Evolutionary conservation across 2,797 vertebrate genomes (phyloP).

Genomic region (Anisognathus igniventris): DNA sequence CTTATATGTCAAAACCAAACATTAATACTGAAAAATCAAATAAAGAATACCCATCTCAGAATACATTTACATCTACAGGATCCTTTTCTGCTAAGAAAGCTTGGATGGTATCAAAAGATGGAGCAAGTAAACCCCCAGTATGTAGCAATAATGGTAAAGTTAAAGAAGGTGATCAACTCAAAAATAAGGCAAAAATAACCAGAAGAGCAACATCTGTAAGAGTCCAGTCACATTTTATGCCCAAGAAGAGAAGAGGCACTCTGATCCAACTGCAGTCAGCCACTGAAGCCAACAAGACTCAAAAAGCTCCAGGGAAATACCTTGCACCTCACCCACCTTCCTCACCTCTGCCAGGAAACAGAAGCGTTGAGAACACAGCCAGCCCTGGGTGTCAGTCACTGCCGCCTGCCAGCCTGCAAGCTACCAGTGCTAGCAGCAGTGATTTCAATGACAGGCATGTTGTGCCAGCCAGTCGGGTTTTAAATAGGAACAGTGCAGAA

Average conservation of each 20-base stretch:
- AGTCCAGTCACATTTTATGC: constrained; percentile 42
- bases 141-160: constrained; percentile 64
- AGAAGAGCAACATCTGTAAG: constrained; percentile 68
- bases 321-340: constrained; percentile 80
- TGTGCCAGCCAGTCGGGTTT: constrained; percentile 29
- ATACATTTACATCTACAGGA: constrained; percentile 58
- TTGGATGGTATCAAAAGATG: constrained; percentile 79
- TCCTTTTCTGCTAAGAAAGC: constrained; percentile 79
- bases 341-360: constrained; percentile 53
- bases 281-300: constrained; percentile 71
- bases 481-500: constrained; percentile 46
- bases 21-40: constrained; percentile 56
- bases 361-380: constrained; percentile 1
- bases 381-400: constrained; percentile 11
- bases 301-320: constrained; percentile 74
- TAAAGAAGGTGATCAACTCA: constrained; percentile 47
- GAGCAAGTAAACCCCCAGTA: constrained; percentile 63
- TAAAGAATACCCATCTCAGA: constrained; percentile 21
- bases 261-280: constrained; percentile 75
- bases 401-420: constrained; percentile 48
- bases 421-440: neutral
- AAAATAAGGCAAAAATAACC: constrained; percentile 60
- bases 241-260: constrained; percentile 74
- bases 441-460: constrained; percentile 31
- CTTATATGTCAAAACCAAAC: constrained; percentile 4